Evolutionary conservation across 2,888 invertebrate species (phyloP).

Genomic region (Pyrgus malvae): DNA sequence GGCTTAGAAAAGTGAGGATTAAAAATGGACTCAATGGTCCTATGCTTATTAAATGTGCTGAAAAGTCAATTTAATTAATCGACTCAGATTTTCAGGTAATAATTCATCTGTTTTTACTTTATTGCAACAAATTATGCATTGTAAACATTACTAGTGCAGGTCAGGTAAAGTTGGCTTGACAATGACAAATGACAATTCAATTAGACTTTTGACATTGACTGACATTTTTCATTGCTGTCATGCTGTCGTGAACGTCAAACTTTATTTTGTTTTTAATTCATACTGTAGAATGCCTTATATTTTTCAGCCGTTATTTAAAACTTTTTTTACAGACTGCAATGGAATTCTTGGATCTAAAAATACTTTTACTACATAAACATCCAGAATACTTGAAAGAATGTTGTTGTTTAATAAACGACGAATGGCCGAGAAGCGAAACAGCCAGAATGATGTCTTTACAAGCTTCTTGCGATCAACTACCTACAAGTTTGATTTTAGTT

Average conservation of each 20-base stretch:
- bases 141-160: conserved; percentile 13
- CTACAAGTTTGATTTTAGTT: conserved; percentile 87
- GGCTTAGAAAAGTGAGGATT: conserved; percentile 32
- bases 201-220: not conserved
- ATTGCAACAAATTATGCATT: not conserved
- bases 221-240: no score
- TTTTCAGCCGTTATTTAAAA: not conserved
- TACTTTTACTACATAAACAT: conserved; percentile 87
- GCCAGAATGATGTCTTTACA: conserved; percentile 89
- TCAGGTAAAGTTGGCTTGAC: not conserved
- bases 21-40: conserved; percentile 40
- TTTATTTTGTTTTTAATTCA: not conserved
- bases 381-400: conserved; percentile 87
- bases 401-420: conserved; percentile 90
- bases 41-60: not conserved
- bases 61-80: conserved; percentile 4
- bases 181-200: not conserved
- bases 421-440: conserved; percentile 92
- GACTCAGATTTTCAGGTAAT: conserved; percentile 1
- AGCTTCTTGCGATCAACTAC: conserved; percentile 87
- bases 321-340: conserved; percentile 39
- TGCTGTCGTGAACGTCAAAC: no score
- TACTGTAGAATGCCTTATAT: not conserved
- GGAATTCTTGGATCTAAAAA: conserved; percentile 59
- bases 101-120: not conserved